Conservation (phyloP, 1,140 invertebrate species). For the Hetaerina americana region DNA sequence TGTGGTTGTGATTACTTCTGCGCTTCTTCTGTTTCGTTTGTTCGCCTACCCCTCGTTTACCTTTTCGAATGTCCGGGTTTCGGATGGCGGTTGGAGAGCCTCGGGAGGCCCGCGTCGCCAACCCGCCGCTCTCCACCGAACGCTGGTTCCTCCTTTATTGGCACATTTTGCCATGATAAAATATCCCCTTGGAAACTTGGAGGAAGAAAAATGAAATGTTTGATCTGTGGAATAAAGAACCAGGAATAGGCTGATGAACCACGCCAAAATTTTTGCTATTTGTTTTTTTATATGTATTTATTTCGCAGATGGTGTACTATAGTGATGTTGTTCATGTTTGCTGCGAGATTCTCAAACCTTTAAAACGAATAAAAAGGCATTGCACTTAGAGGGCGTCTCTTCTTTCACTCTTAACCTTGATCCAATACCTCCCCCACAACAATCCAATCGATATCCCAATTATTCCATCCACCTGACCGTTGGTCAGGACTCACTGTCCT, state of each 20-base stretch:
- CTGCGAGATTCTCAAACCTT: neutral
- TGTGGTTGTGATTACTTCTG: neutral
- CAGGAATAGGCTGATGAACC: too few relatives aligned
- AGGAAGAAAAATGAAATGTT: too few relatives aligned
- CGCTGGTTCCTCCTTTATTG: neutral
- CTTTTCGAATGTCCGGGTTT: neutral
- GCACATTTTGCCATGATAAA: too few relatives aligned
- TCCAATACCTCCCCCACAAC: too few relatives aligned
- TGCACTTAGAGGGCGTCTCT: neutral
- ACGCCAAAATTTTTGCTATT: too few relatives aligned
- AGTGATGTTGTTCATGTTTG: neutral
- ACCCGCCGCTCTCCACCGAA: neutral
- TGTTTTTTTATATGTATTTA: neutral
- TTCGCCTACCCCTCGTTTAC: too few relatives aligned
- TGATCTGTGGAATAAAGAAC: too few relatives aligned
- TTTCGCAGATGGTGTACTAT: neutral
- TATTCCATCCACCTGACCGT: too few relatives aligned
- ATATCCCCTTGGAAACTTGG: too few relatives aligned
- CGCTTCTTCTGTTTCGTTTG: neutral
- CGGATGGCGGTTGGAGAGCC: neutral
- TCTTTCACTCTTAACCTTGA: too few relatives aligned
- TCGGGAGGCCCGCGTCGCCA: neutral
- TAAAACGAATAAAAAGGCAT: neutral
- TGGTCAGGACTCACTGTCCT: too few relatives aligned
- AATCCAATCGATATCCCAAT: too few relatives aligned